Conservation (phyloP, 1,140 invertebrate species). For the Propsilocerus akamusi region DNA sequence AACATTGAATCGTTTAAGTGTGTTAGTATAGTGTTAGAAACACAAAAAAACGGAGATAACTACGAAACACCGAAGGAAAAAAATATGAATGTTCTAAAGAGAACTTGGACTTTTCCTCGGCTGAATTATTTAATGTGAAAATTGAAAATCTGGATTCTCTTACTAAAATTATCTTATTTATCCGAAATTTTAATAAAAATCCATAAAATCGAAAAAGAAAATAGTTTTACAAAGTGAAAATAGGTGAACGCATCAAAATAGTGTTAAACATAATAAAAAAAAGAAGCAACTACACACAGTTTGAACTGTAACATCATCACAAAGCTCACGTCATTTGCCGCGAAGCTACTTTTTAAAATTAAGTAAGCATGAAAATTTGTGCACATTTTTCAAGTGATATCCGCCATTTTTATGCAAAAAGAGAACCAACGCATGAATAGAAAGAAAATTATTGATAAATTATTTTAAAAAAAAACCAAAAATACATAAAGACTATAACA, state of each 20-base stretch:
- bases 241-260: too few relatives aligned
- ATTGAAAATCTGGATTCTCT: neutral
- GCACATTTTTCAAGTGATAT: neutral
- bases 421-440: too few relatives aligned
- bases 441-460: neutral
- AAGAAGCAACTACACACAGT: neutral
- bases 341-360: too few relatives aligned
- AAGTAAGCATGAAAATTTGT: neutral
- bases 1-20: neutral
- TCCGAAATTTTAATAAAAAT: neutral
- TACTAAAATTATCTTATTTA: neutral
- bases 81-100: neutral
- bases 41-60: constrained; percentile 3
- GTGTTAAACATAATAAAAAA: too few relatives aligned
- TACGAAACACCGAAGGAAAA: neutral
- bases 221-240: too few relatives aligned
- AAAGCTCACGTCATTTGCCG: neutral
- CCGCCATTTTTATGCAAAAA: constrained; percentile 4
- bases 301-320: too few relatives aligned
- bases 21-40: neutral
- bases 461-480: too few relatives aligned
- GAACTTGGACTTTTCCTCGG: neutral
- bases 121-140: constrained; percentile 1
- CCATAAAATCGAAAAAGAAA: too few relatives aligned
- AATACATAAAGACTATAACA: too few relatives aligned